phyloP scores from a whole-genome alignment of 2,888 invertebrate genomes.

The Sphaerophoria rueppellii region DNA sequence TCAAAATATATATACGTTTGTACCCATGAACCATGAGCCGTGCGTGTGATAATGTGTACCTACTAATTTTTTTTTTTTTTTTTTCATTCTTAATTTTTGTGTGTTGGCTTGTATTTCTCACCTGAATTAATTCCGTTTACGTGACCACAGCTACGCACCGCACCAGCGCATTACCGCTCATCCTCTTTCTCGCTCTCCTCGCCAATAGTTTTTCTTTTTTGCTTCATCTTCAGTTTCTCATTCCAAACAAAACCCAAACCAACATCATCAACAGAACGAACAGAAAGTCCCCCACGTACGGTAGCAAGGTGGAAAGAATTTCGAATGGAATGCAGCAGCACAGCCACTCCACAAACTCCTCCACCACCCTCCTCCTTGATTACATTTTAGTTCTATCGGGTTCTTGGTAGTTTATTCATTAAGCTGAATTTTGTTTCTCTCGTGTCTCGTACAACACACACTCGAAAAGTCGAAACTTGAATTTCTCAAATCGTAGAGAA shows the following conservation, averaged over 20 bases:
- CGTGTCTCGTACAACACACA: conserved; percentile 27
- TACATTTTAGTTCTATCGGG: conserved; percentile 56
- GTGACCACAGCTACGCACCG: conserved; percentile 72
- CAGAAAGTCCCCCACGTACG: background rate
- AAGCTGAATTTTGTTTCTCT: conserved; percentile 29
- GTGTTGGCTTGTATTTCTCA: conserved; percentile 56
- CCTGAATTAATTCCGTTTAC: conserved; percentile 73
- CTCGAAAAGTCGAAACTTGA: background rate
- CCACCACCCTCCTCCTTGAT: conserved; percentile 17
- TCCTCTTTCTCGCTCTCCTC: background rate
- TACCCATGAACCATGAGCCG: background rate
- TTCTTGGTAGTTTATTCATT: conserved; percentile 60
- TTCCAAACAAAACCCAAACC: conserved; percentile 34
- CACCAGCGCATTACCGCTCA: conserved; percentile 60
- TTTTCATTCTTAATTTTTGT: conserved; percentile 61
- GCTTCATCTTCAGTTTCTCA: background rate
- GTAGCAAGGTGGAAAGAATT: conserved; percentile 58
- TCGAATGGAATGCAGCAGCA: conserved; percentile 67
- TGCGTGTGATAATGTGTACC: conserved; percentile 6
- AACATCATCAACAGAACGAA: conserved; percentile 49
- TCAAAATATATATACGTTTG: background rate
- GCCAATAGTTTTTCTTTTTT: background rate
- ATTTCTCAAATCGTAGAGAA: too few relatives aligned
- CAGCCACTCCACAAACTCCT: conserved; percentile 41
- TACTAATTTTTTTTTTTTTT: conserved; percentile 26